Conservation (phyloP, 2,113 vertebrate species). For the Melospiza melodia region DNA sequence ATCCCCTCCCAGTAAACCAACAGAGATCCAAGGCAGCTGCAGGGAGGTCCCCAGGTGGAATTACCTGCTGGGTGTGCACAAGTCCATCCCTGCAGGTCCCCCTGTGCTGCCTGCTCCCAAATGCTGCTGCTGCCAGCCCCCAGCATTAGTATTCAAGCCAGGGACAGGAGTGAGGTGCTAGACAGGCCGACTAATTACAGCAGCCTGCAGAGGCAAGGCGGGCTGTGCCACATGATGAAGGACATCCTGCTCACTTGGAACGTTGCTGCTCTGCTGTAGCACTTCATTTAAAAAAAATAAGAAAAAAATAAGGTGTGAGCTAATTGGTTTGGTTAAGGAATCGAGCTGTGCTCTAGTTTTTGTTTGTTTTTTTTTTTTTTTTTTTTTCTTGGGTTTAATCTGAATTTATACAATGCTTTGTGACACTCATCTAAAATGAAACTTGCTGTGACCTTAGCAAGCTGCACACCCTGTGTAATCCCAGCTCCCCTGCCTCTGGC, state of each 20-base stretch:
- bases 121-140: background rate
- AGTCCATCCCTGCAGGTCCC: background rate
- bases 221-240: background rate
- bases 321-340: background rate
- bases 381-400: background rate
- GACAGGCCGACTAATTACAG: constrained; percentile 5
- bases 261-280: background rate
- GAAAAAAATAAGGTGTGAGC: background rate
- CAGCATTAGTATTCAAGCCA: constrained; percentile 36
- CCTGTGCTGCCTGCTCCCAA: background rate
- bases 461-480: background rate
- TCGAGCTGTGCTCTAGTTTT: background rate
- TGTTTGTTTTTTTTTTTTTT: background rate
- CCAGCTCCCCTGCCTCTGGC: background rate
- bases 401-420: background rate
- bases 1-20: background rate
- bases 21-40: background rate
- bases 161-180: background rate
- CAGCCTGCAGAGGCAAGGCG: background rate
- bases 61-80: background rate
- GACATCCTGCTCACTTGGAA: background rate
- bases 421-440: background rate
- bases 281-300: background rate
- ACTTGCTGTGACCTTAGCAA: background rate
- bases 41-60: background rate